Percentiles rank a stretch among this genome's conserved stretches.
Evolutionary conservation across 2,113 vertebrate genomes (phyloP).

Genomic region (Jaculus jaculus): DNA sequence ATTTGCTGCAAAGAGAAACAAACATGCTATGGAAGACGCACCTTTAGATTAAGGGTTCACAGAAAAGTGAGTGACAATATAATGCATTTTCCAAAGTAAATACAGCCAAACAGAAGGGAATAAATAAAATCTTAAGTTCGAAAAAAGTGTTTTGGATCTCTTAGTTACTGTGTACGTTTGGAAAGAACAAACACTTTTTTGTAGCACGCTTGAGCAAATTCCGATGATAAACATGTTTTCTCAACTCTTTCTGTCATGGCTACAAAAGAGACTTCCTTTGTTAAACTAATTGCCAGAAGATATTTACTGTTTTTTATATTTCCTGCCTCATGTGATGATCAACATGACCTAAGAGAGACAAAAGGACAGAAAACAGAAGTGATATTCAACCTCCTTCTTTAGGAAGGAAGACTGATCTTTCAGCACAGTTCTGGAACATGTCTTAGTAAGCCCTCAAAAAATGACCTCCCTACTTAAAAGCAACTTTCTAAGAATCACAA

Average conservation of each 20-base stretch:
- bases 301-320: background rate
- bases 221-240: slow-evolving; percentile 21
- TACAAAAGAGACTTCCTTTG: background rate
- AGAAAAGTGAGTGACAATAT: slow-evolving; percentile 47
- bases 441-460: background rate
- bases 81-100: slow-evolving; percentile 47
- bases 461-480: background rate
- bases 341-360: background rate
- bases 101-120: slow-evolving; percentile 34
- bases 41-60: slow-evolving; percentile 24
- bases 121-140: background rate
- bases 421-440: background rate
- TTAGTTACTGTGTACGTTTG: background rate
- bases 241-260: background rate
- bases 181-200: background rate
- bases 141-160: slow-evolving; percentile 1
- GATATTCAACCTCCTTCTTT: background rate
- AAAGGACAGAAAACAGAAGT: background rate
- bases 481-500: background rate
- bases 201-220: slow-evolving; percentile 7
- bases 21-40: slow-evolving; percentile 50
- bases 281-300: background rate
- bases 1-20: slow-evolving; percentile 88
- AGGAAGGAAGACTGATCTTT: background rate
- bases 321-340: background rate